phyloP scores from a whole-genome alignment of 2,113 vertebrate species.

The Halichoerus grypus region DNA sequence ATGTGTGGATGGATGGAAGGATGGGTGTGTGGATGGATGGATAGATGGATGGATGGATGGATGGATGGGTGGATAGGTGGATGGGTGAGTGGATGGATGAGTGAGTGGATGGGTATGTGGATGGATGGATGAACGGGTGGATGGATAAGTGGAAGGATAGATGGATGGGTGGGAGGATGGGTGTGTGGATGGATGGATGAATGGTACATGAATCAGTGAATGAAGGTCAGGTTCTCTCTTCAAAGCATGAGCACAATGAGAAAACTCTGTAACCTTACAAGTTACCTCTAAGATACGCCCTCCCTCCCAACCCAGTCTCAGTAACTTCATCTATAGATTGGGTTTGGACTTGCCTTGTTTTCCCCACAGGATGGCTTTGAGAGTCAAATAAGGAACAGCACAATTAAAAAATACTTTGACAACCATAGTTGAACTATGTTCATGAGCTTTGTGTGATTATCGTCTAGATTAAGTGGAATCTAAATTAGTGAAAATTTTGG shows the following conservation, averaged over 20 bases:
- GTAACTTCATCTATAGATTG: fast-evolving
- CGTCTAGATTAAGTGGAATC: neutral
- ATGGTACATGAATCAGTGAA: fast-evolving
- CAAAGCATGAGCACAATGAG: neutral
- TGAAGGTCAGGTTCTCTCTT: neutral
- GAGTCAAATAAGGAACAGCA: neutral
- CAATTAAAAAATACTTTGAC: neutral
- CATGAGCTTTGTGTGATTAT: neutral
- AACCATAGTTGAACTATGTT: fast-evolving
- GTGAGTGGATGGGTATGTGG: fast-evolving
- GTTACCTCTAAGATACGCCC: fast-evolving
- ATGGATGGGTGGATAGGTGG: fast-evolving
- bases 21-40: fast-evolving
- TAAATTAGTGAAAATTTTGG: neutral
- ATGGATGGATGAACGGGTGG: neutral
- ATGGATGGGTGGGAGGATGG: neutral
- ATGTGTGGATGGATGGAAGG: neutral
- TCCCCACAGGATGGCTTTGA: neutral
- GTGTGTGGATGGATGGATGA: fast-evolving
- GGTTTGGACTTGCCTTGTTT: too few relatives aligned
- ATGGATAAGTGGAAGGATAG: fast-evolving
- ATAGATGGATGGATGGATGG: fast-evolving
- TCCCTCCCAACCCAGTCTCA: neutral
- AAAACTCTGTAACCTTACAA: neutral
- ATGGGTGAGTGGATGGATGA: fast-evolving